Percentiles rank a stretch among this genome's conserved stretches.
Conservation (phyloP, 2,888 invertebrate genomes). For the Ceramica pisi region DNA sequence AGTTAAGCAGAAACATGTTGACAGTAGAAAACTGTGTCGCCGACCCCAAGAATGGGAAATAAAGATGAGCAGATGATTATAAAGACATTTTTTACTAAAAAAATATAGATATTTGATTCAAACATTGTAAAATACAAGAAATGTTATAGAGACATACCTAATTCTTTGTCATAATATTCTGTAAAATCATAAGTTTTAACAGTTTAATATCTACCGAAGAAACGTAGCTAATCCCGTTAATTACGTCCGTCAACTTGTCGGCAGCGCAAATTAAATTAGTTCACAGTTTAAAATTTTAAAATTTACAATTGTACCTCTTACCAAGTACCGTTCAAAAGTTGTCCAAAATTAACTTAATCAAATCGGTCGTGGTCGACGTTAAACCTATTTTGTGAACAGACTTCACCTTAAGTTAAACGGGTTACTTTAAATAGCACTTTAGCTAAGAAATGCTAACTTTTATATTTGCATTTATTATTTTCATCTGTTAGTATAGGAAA, state of each 20-base stretch:
- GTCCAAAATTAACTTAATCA: conserved; percentile 85
- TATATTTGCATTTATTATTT: conserved; percentile 79
- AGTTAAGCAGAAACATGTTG: neutral
- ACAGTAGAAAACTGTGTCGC: too few relatives aligned
- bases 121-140: neutral
- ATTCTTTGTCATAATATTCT: neutral
- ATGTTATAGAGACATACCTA: neutral
- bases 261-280: conserved; percentile 67
- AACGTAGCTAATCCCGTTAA: conserved; percentile 45
- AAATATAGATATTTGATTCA: neutral
- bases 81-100: too few relatives aligned
- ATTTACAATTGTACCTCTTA: conserved; percentile 78
- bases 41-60: too few relatives aligned
- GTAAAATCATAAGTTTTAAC: conserved; percentile 19
- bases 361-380: conserved; percentile 83
- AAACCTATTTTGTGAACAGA: conserved; percentile 85
- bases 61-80: too few relatives aligned
- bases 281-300: conserved; percentile 68
- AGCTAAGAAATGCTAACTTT: conserved; percentile 79
- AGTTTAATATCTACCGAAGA: conserved; percentile 38
- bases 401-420: conserved; percentile 82
- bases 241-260: conserved; percentile 68
- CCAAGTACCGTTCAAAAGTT: conserved; percentile 85
- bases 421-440: conserved; percentile 81
- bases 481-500: conserved; percentile 49